Conservation (phyloP, 2,888 invertebrate genomes). For the Macrophya alboannulata region DNA sequence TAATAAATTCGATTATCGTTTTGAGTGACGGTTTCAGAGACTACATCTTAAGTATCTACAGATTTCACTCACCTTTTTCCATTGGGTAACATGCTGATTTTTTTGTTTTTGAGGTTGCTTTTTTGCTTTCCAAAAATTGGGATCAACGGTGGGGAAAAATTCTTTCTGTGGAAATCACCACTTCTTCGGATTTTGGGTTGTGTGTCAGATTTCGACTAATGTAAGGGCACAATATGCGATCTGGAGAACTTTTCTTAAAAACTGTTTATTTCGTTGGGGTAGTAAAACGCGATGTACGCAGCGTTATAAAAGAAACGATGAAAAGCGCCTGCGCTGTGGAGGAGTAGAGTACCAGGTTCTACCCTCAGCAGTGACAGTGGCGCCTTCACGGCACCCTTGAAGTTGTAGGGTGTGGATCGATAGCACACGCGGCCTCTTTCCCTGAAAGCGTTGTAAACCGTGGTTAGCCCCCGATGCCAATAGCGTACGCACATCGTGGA, state of each 20-base stretch:
- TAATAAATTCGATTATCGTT: not conserved
- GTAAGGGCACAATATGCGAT: too few species aligned
- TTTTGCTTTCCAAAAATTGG: not conserved
- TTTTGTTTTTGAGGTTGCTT: not conserved
- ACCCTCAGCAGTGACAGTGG: constrained; percentile 31
- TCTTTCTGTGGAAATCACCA: not conserved
- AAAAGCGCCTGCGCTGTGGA: constrained; percentile 53
- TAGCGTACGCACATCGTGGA: constrained; percentile 66
- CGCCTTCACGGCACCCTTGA: constrained; percentile 26
- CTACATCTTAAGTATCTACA: not conserved
- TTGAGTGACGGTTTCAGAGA: not conserved
- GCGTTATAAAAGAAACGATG: not conserved
- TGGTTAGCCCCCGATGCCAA: constrained; percentile 63
- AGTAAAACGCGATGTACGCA: not conserved
- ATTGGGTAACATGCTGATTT: not conserved
- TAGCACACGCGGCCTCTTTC: constrained; percentile 65
- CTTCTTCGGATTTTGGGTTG: not conserved
- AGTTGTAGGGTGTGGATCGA: constrained; percentile 68
- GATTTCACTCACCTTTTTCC: not conserved
- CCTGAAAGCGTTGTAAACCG: constrained; percentile 51
- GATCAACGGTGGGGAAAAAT: not conserved
- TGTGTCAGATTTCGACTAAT: not conserved
- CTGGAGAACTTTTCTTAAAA: not conserved
- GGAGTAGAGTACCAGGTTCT: constrained; percentile 5
- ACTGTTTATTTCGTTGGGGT: not conserved